phyloP scores from a whole-genome alignment of 2,113 vertebrate species.

The Paraplagusia blochii region DNA sequence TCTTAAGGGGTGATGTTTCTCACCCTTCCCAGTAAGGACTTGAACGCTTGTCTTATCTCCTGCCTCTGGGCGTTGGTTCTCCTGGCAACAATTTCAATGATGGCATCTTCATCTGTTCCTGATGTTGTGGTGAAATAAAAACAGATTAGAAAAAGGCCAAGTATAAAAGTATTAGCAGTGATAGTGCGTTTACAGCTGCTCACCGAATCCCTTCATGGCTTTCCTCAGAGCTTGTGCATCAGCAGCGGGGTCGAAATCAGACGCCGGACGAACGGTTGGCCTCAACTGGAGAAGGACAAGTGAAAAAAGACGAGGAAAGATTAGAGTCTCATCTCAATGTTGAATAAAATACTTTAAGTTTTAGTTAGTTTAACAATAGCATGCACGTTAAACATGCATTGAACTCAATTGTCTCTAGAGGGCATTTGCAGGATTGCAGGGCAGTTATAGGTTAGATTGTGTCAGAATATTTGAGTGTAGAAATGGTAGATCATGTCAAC shows the following conservation, averaged over 20 bases:
- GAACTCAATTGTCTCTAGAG: too few relatives aligned
- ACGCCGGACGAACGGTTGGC: conserved; percentile 76
- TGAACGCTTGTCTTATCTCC: conserved; percentile 88
- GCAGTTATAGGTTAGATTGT: too few relatives aligned
- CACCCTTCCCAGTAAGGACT: conserved; percentile 93
- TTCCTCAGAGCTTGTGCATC: conserved; percentile 92
- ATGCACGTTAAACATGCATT: too few relatives aligned
- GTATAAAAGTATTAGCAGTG: not conserved
- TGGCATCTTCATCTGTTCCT: conserved; percentile 91
- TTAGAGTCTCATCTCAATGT: not conserved
- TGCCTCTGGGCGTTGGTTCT: conserved; percentile 91
- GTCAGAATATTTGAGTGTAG: too few relatives aligned
- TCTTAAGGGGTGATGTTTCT: conserved; percentile 18
- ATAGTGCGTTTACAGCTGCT: conserved; percentile 11
- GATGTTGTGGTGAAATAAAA: conserved; percentile 5
- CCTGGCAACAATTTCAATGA: conserved; percentile 85
- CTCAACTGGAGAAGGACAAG: conserved; percentile 71
- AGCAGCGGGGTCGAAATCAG: conserved; percentile 79
- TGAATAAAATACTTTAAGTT: conserved; percentile 9
- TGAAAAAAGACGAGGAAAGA: too few relatives aligned
- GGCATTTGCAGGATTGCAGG: too few relatives aligned
- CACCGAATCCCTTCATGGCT: conserved; percentile 97
- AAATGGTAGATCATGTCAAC: too few relatives aligned
- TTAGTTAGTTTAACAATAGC: not conserved
- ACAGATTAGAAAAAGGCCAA: not conserved